Evolutionary conservation across 2,113 vertebrate species (phyloP).

Genomic region (Anguilla japonica): DNA sequence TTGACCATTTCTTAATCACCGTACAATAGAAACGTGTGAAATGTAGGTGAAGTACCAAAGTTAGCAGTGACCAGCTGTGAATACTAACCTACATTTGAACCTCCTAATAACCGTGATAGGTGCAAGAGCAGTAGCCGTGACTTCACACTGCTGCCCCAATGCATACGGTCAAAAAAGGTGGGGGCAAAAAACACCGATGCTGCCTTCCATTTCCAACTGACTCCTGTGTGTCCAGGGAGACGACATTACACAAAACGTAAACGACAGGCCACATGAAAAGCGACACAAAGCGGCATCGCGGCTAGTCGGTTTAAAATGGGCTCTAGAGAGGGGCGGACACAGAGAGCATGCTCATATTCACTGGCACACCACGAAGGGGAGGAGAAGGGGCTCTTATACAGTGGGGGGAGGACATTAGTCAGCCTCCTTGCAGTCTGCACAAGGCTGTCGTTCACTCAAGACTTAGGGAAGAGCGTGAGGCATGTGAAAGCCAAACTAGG

Average conservation of each 20-base stretch:
- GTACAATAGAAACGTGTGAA: constrained; percentile 35
- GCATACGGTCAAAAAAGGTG: neutral
- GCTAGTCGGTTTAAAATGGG: neutral
- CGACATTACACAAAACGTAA: neutral
- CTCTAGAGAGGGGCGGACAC: neutral
- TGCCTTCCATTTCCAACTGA: neutral
- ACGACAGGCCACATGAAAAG: no score
- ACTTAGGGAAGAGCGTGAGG: neutral
- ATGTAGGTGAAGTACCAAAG: neutral
- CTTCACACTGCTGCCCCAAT: neutral
- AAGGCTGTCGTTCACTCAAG: neutral
- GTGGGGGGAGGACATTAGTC: neutral
- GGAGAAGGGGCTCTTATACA: neutral
- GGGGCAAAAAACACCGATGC: neutral
- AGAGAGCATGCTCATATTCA: constrained; percentile 81
- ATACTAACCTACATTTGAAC: neutral
- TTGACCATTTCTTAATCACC: constrained; percentile 35
- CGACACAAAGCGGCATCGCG: neutral
- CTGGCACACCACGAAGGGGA: constrained; percentile 55
- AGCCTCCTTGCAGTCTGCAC: neutral
- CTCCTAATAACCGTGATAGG: neutral
- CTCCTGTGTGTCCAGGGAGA: neutral
- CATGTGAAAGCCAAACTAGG: neutral
- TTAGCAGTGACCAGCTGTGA: neutral
- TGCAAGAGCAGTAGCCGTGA: neutral